These are phyloP conservation scores for Ctenoplectra terminalis DNA, from an alignment of 1,140 invertebrate species.

Conservation along the genomic window DNA sequence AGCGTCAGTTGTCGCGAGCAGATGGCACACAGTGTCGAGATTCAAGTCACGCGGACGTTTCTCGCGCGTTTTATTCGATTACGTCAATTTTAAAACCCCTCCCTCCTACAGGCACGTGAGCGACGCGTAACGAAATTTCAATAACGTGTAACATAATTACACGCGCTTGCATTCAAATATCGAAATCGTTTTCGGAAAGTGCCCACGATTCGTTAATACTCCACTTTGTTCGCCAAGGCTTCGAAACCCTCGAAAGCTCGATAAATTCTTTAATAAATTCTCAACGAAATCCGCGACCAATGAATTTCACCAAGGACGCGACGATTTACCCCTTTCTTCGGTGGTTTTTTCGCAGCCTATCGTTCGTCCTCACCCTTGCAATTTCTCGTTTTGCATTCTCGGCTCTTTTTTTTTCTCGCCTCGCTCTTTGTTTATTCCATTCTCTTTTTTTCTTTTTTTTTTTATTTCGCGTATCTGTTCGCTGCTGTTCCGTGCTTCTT, in stretches of 20 bases:
- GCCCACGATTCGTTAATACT: background rate
- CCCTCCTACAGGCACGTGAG: too few relatives aligned
- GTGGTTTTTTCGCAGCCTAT: background rate
- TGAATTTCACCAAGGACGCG: conserved; percentile 14
- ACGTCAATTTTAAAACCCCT: conserved; percentile 28
- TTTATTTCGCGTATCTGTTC: conserved; percentile 13
- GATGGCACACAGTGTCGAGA: conserved; percentile 7
- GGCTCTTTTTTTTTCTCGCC: background rate
- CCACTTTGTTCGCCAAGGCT: background rate
- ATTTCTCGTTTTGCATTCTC: conserved; percentile 11
- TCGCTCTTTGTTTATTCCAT: conserved; percentile 29
- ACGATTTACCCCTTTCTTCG: conserved; percentile 8
- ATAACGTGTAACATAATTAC: conserved; percentile 39
- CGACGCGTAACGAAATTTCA: conserved; percentile 35
- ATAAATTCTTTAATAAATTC: conserved; percentile 36
- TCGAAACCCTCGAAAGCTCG: background rate
- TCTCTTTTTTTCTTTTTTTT: background rate
- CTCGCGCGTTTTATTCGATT: conserved; percentile 42
- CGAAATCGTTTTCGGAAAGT: background rate
- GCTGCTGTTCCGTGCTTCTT: background rate
- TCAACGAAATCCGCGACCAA: background rate
- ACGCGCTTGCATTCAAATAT: background rate
- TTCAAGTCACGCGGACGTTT: conserved; percentile 42
- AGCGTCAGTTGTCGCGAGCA: conserved; percentile 29
- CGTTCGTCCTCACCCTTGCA: background rate